These are phyloP conservation scores for Zaprionus lachaisei DNA, from an alignment of 1,140 invertebrate species.

Conservation along the genomic window DNA sequence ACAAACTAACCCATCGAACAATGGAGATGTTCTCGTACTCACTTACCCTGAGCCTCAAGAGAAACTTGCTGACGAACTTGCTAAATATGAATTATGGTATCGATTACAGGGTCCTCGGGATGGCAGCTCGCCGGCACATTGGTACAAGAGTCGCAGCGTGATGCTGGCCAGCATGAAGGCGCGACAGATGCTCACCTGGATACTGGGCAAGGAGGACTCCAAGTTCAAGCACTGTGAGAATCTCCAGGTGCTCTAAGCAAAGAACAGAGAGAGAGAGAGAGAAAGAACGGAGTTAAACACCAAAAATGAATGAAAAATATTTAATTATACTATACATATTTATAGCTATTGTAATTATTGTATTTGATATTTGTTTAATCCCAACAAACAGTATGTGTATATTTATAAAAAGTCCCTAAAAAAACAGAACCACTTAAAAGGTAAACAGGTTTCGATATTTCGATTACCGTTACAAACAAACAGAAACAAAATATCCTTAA, in stretches of 20 bases:
- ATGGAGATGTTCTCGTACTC: constrained; percentile 10
- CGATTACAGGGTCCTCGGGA: constrained; percentile 85
- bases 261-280: background rate
- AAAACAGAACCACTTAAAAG: constrained; percentile 33
- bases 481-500: constrained; percentile 5
- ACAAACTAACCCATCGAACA: constrained; percentile 8
- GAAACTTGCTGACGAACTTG: constrained; percentile 1
- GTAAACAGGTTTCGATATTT: constrained; percentile 51
- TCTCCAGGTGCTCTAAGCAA: constrained; percentile 88
- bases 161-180: constrained; percentile 94
- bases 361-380: constrained; percentile 30
- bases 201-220: constrained; percentile 94
- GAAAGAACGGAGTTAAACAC: constrained; percentile 29
- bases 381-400: constrained; percentile 26
- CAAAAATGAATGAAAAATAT: constrained; percentile 35
- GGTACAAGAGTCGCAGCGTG: constrained; percentile 93
- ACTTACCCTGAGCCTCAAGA: background rate
- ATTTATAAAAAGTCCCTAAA: constrained; percentile 18
- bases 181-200: constrained; percentile 94
- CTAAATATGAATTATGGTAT: constrained; percentile 24
- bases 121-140: constrained; percentile 87
- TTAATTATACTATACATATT: constrained; percentile 15
- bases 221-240: constrained; percentile 97
- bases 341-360: constrained; percentile 30
- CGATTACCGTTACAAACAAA: constrained; percentile 33